These are phyloP conservation scores for Luidia sarsii DNA, from an alignment of 53 echinoderm and acorn worm genomes.

Conservation along the genomic window DNA sequence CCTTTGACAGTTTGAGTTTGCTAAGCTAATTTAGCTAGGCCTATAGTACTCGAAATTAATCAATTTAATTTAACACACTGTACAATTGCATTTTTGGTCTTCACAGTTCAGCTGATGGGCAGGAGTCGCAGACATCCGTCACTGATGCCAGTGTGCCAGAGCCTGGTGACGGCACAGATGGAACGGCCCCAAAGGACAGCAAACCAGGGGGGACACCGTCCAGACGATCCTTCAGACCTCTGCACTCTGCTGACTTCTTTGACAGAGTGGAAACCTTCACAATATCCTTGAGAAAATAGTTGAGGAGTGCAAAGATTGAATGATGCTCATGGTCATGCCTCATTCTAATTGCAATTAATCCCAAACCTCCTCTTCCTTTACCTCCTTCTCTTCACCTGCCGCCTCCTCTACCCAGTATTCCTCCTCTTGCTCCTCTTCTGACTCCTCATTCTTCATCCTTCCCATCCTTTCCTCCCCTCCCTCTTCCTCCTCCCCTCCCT, in stretches of 20 bases:
- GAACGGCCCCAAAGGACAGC: not conserved
- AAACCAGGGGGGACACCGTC: not conserved
- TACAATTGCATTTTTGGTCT: not conserved
- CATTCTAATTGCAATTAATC: not conserved
- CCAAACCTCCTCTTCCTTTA: not conserved
- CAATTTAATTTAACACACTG: no score
- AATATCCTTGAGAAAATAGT: slow-evolving; percentile 98
- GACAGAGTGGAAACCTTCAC: slow-evolving; percentile 85
- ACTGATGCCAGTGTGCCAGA: not conserved
- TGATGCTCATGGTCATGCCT: no score
- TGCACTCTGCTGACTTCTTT: slow-evolving; percentile 67
- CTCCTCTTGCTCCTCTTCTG: not conserved
- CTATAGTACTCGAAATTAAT: no score
- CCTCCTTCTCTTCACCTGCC: not conserved
- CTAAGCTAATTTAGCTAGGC: no score
- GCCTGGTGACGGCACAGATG: slow-evolving; percentile 8
- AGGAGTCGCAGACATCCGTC: not conserved
- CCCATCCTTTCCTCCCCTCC: not conserved
- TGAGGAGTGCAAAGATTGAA: no score
- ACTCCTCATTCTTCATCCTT: not conserved
- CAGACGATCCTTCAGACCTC: slow-evolving; percentile 53
- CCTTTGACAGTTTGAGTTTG: no score
- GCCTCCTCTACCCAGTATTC: not conserved
- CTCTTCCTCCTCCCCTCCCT: not conserved
- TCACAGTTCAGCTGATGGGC: not conserved